Conservation (phyloP, 2,113 vertebrate genomes). For the Dicaeum eximium region DNA sequence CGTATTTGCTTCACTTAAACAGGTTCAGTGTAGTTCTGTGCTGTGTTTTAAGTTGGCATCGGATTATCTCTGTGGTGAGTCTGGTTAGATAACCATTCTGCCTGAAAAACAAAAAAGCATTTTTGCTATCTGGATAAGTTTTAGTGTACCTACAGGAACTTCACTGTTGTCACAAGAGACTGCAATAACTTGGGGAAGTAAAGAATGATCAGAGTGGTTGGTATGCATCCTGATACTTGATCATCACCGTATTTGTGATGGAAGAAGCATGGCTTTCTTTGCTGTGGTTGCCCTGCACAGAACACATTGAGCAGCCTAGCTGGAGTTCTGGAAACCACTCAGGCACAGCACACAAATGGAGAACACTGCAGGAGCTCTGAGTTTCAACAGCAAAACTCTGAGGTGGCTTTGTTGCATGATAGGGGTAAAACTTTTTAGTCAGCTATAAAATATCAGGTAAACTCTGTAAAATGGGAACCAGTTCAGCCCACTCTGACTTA, state of each 20-base stretch:
- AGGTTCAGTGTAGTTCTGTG: background rate
- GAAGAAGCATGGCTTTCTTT: background rate
- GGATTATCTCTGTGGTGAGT: background rate
- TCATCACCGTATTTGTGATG: background rate
- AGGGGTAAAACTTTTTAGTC: background rate
- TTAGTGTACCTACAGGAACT: background rate
- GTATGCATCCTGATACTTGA: background rate
- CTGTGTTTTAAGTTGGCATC: background rate
- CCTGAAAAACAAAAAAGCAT: rapidly evolving
- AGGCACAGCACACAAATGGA: background rate
- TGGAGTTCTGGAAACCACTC: background rate
- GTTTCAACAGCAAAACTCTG: background rate
- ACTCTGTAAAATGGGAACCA: background rate
- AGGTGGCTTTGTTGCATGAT: background rate
- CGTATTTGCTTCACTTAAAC: background rate
- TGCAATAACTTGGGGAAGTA: background rate
- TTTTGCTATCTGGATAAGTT: background rate
- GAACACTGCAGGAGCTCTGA: background rate
- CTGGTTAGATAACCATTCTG: background rate
- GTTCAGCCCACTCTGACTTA: background rate
- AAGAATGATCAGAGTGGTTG: background rate
- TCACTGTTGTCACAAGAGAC: background rate
- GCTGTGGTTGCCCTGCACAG: background rate
- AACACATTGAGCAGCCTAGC: background rate
- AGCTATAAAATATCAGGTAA: background rate